A percentile compares a stretch with the other conserved stretches of the same genome.
Conservation (phyloP, 2,797 vertebrate genomes). For the Etheostoma perlongum region DNA sequence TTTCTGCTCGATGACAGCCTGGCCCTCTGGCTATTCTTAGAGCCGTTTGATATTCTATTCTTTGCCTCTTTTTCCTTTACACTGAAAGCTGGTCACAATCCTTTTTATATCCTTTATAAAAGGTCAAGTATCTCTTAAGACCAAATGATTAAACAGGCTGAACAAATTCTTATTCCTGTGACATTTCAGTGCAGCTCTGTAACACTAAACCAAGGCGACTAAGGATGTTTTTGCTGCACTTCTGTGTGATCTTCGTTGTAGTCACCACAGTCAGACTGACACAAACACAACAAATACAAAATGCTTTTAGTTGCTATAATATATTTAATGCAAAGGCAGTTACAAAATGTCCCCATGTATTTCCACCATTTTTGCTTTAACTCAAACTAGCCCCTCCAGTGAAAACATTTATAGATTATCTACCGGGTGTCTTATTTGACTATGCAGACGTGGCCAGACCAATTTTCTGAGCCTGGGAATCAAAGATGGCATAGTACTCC, state of each 20-base stretch:
- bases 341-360: slow-evolving; percentile 11
- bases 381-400: slow-evolving; percentile 4
- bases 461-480: slow-evolving; percentile 31
- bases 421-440: slow-evolving; percentile 13
- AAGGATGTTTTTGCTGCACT: slow-evolving; percentile 10
- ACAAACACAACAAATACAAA: background rate
- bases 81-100: slow-evolving; percentile 32
- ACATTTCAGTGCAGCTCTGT: slow-evolving; percentile 55
- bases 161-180: slow-evolving; percentile 55
- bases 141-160: slow-evolving; percentile 25
- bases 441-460: slow-evolving; percentile 68
- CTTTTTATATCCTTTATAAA: slow-evolving; percentile 48
- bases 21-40: slow-evolving; percentile 21
- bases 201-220: background rate
- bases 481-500: slow-evolving; percentile 74
- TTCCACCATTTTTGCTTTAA: slow-evolving; percentile 10
- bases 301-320: slow-evolving; percentile 29
- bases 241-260: background rate
- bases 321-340: slow-evolving; percentile 39
- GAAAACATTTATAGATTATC: slow-evolving; percentile 10
- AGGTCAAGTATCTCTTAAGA: slow-evolving; percentile 47
- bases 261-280: slow-evolving; percentile 17
- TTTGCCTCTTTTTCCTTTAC: slow-evolving; percentile 36
- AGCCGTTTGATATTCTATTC: slow-evolving; percentile 55
- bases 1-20: slow-evolving; percentile 28